These are phyloP conservation scores for Scaptodrosophila latifasciaeformis DNA, from an alignment of 2,888 invertebrate species.

Conservation along the genomic window DNA sequence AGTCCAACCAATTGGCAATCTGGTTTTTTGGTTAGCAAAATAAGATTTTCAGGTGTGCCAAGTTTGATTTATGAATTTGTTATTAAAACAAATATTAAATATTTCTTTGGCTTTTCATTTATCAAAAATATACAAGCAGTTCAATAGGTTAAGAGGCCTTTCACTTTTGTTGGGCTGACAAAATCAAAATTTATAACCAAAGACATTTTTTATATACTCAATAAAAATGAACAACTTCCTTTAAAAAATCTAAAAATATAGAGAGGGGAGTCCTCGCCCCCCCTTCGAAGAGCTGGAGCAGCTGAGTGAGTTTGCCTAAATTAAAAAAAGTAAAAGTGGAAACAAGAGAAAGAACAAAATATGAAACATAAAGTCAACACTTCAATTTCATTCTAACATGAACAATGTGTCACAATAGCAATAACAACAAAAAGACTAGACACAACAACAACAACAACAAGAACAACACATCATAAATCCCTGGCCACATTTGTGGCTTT, in stretches of 20 bases:
- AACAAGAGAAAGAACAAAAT: conserved; percentile 1
- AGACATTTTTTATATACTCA: conserved; percentile 22
- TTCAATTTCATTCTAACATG: conserved; percentile 37
- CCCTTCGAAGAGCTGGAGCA: not conserved
- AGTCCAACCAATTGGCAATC: too few species aligned
- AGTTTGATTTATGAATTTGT: too few species aligned
- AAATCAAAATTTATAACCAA: conserved; percentile 24
- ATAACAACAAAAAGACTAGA: conserved; percentile 5
- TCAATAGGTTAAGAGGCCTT: conserved; percentile 4
- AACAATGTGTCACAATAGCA: conserved; percentile 40
- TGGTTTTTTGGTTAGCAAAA: too few species aligned
- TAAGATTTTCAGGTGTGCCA: too few species aligned
- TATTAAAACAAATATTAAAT: too few species aligned
- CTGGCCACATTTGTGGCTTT: conserved; percentile 53
- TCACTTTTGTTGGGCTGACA: conserved; percentile 7
- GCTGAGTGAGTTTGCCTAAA: conserved; percentile 39
- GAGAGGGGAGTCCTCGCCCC: conserved; percentile 10
- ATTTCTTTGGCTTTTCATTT: not conserved
- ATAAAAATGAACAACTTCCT: conserved; percentile 37
- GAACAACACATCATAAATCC: conserved; percentile 41
- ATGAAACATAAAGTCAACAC: conserved; percentile 50
- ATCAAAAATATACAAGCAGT: not conserved
- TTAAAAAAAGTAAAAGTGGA: conserved; percentile 47
- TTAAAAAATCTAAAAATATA: conserved; percentile 39
- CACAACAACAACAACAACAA: not conserved